Evolutionary conservation across 2,113 vertebrate genomes (phyloP).

Genomic region (Dromaius novaehollandiae): DNA sequence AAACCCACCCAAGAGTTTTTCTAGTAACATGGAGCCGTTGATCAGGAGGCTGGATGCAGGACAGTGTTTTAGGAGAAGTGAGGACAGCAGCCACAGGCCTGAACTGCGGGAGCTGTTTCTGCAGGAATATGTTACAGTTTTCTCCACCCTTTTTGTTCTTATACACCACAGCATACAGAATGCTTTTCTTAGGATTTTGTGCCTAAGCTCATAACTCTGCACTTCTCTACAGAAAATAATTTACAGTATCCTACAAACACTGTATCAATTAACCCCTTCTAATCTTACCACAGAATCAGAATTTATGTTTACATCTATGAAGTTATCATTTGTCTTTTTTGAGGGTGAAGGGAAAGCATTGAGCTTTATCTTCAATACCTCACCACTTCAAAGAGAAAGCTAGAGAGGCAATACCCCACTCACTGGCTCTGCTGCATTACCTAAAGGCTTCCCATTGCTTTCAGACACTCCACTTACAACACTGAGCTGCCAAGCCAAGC

Average conservation of each 20-base stretch:
- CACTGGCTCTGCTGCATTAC: background rate
- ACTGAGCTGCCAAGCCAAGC: background rate
- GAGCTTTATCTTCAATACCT: background rate
- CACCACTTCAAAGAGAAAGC: background rate
- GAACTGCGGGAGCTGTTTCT: background rate
- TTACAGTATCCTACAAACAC: background rate
- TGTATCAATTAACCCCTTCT: background rate
- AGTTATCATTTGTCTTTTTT: background rate
- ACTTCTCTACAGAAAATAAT: background rate
- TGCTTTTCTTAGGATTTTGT: background rate
- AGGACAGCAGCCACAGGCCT: background rate
- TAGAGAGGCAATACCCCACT: background rate
- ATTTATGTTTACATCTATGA: background rate
- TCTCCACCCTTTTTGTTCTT: background rate
- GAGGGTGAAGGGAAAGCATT: background rate
- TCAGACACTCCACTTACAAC: background rate
- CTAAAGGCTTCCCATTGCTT: background rate
- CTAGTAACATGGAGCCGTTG: background rate
- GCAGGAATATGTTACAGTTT: background rate
- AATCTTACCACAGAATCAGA: background rate
- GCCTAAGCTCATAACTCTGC: background rate
- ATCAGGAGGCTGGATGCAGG: accelerated
- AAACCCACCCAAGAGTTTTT: accelerated
- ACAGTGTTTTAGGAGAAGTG: background rate
- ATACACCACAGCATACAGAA: background rate